phyloP scores from a whole-genome alignment of 2,888 invertebrate genomes.

The Sarcophaga rosellei region DNA sequence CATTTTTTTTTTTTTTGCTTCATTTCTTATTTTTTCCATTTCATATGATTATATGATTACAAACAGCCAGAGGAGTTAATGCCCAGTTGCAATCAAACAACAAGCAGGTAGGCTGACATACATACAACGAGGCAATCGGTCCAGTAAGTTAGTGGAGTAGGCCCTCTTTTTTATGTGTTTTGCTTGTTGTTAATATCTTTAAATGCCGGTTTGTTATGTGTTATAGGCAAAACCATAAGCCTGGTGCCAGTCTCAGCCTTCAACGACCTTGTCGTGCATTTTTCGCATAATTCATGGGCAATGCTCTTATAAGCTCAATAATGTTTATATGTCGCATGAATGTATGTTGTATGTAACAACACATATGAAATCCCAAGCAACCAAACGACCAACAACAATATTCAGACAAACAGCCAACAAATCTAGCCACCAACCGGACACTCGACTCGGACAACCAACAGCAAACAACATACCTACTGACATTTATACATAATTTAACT shows the following conservation, averaged over 20 bases:
- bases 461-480: slow-evolving; percentile 42
- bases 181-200: slow-evolving; percentile 37
- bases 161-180: slow-evolving; percentile 27
- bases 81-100: slow-evolving; percentile 47
- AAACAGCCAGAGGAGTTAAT: slow-evolving; percentile 58
- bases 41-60: slow-evolving; percentile 64
- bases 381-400: slow-evolving; percentile 25
- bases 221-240: slow-evolving; percentile 48
- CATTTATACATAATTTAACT: slow-evolving; percentile 59
- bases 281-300: slow-evolving; percentile 76
- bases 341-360: slow-evolving; percentile 28
- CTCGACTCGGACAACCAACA: slow-evolving; percentile 34
- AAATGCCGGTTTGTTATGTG: slow-evolving; percentile 66
- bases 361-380: slow-evolving; percentile 38
- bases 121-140: neutral
- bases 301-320: slow-evolving; percentile 65
- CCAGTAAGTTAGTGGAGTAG: slow-evolving; percentile 33
- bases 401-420: neutral
- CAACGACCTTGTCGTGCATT: slow-evolving; percentile 77
- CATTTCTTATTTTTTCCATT: neutral
- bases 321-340: slow-evolving; percentile 37
- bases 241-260: slow-evolving; percentile 70
- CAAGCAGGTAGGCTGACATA: neutral
- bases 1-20: neutral
- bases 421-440: slow-evolving; percentile 20